Evolutionary conservation across 1,140 invertebrate species (phyloP).

Genomic region (Pomacea maculata): DNA sequence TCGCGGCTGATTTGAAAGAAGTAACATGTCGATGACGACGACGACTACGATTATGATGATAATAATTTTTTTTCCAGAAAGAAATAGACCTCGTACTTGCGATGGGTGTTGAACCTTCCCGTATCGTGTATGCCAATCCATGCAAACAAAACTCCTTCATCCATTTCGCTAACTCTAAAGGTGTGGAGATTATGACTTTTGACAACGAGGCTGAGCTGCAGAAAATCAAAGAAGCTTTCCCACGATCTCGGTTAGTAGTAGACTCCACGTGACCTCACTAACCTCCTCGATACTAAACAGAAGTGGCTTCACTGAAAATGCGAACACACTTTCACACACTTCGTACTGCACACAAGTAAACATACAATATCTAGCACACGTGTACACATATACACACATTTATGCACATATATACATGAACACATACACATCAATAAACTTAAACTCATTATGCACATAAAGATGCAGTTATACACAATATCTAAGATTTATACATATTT

Average conservation of each 20-base stretch:
- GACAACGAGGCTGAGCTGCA: constrained; percentile 93
- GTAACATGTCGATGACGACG: background rate
- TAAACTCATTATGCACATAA: too few species aligned
- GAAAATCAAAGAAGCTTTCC: constrained; percentile 87
- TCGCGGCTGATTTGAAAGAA: background rate
- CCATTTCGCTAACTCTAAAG: constrained; percentile 79
- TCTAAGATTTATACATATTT: too few species aligned
- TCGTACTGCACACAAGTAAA: too few species aligned
- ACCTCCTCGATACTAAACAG: too few species aligned
- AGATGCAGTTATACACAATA: too few species aligned
- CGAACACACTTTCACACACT: too few species aligned
- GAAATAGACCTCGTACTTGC: constrained; percentile 88
- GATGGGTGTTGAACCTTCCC: constrained; percentile 79
- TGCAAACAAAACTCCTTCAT: constrained; percentile 95
- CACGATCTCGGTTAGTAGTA: constrained; percentile 51
- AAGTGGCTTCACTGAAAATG: too few species aligned
- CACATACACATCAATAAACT: too few species aligned
- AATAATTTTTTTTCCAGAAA: constrained; percentile 53
- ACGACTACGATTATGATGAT: background rate
- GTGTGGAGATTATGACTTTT: constrained; percentile 90
- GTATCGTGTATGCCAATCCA: constrained; percentile 97
- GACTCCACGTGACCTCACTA: too few species aligned
- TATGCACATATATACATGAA: too few species aligned
- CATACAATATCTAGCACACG: too few species aligned
- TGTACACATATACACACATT: too few species aligned